Conservation (phyloP, 2,113 vertebrate species). For the Gambusia holbrooki region DNA sequence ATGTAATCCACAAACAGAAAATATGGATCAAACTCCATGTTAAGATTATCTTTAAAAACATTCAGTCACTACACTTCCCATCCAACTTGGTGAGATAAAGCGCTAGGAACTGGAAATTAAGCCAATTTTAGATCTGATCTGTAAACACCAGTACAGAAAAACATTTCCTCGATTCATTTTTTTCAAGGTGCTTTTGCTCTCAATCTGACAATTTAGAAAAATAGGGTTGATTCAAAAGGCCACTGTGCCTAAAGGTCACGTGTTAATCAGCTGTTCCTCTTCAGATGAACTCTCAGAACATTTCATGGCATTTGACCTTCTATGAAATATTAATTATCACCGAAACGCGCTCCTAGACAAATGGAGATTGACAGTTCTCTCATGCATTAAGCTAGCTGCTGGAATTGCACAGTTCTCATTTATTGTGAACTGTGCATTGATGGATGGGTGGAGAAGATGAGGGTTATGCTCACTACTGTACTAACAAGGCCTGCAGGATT, state of each 20-base stretch:
- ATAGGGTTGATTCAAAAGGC: background rate
- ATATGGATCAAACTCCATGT: too few species aligned
- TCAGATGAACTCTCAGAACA: background rate
- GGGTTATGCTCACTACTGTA: conserved; percentile 1
- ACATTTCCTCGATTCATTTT: background rate
- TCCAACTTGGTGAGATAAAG: too few species aligned
- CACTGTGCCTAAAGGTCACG: background rate
- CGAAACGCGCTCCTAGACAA: background rate
- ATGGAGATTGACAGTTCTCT: background rate
- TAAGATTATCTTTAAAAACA: too few species aligned
- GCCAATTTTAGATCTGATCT: too few species aligned
- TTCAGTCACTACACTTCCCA: too few species aligned
- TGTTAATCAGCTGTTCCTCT: background rate
- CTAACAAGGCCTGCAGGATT: conserved; percentile 33
- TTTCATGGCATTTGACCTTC: background rate
- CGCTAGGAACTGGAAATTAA: too few species aligned
- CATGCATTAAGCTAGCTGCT: background rate
- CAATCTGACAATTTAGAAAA: background rate
- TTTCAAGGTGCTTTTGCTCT: background rate
- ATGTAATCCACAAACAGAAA: too few species aligned
- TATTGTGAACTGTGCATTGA: background rate
- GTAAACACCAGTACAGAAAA: too few species aligned
- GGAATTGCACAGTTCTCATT: background rate
- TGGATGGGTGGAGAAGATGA: too few species aligned
- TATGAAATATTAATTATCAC: background rate